Evolutionary conservation across 2,888 invertebrate genomes (phyloP).

Genomic region (Drosophila meridionalis): DNA sequence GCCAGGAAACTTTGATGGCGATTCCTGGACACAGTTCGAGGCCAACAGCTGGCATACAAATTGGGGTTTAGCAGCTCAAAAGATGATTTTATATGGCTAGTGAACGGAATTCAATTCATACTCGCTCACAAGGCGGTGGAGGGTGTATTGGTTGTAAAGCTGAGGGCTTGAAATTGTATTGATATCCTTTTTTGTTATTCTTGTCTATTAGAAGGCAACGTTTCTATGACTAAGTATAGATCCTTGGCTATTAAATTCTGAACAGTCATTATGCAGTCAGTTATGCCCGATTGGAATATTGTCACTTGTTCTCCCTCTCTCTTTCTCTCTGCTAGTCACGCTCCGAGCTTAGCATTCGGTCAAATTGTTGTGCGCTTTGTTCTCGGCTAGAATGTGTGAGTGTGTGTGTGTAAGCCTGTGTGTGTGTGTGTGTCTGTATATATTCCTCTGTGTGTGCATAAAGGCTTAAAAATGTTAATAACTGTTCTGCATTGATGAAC

Average conservation of each 20-base stretch:
- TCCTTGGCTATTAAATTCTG: no score
- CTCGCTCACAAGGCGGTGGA: neutral
- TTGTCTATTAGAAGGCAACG: neutral
- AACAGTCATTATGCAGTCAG: neutral
- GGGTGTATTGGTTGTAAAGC: neutral
- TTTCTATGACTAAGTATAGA: neutral
- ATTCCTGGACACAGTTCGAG: constrained; percentile 6
- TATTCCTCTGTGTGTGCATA: constrained; percentile 10
- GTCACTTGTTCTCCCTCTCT: neutral
- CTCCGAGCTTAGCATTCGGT: constrained; percentile 32
- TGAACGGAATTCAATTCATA: constrained; percentile 5
- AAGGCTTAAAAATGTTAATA: constrained; percentile 66
- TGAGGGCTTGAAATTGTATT: neutral
- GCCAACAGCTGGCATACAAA: constrained; percentile 26
- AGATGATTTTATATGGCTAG: constrained; percentile 10
- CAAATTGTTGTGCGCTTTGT: constrained; percentile 50
- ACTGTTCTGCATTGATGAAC: constrained; percentile 55
- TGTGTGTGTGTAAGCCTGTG: neutral
- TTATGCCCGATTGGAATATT: neutral
- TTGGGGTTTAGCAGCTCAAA: constrained; percentile 29
- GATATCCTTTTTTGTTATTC: neutral
- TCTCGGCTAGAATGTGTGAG: constrained; percentile 30
- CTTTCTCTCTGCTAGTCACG: neutral
- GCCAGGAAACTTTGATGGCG: constrained; percentile 27
- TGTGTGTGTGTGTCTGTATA: neutral